These are phyloP conservation scores for Synanthedon myopaeformis DNA, from an alignment of 2,888 invertebrate genomes.

Conservation along the genomic window DNA sequence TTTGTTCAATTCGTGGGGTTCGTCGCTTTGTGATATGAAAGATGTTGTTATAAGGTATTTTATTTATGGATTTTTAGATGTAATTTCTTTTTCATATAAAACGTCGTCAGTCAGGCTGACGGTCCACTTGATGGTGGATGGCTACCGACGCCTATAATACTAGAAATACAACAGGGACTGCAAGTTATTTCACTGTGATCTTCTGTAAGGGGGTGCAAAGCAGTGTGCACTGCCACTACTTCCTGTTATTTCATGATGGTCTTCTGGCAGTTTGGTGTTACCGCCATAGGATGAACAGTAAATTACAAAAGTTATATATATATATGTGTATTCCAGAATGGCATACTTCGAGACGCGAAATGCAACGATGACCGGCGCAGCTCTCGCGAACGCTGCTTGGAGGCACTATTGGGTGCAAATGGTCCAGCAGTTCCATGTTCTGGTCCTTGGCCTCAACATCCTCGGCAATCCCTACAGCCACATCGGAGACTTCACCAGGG, in stretches of 20 bases:
- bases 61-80: neutral
- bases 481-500: constrained; percentile 73
- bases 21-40: constrained; percentile 74
- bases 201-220: no score
- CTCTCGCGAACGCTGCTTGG: constrained; percentile 66
- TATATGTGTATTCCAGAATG: constrained; percentile 58
- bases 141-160: no score
- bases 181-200: no score
- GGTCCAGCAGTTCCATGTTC: constrained; percentile 84
- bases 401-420: constrained; percentile 78
- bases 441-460: constrained; percentile 81
- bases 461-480: constrained; percentile 82
- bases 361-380: constrained; percentile 56
- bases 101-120: no score
- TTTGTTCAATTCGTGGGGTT: constrained; percentile 74
- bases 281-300: no score
- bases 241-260: no score
- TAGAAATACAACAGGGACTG: no score
- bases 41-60: constrained; percentile 73
- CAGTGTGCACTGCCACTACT: no score
- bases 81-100: neutral
- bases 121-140: no score
- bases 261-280: no score
- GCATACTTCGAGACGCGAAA: constrained; percentile 75
- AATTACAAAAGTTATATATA: no score